phyloP scores from a whole-genome alignment of 2,888 invertebrate species.

The Andrena haemorrhoa region DNA sequence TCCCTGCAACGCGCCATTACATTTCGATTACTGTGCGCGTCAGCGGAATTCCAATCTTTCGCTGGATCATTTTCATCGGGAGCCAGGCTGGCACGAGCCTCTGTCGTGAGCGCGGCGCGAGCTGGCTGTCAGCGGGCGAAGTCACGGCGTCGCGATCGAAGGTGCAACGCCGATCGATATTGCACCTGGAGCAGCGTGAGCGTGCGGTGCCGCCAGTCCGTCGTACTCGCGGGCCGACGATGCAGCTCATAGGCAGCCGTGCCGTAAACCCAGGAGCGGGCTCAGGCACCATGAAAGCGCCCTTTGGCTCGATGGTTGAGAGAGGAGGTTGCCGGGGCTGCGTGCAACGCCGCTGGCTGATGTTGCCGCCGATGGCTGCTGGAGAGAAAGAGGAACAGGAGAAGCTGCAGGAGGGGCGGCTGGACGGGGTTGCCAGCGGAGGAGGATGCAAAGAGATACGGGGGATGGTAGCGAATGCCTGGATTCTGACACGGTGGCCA shows the following conservation, averaged over 20 bases:
- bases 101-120: neutral
- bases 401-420: conserved; percentile 33
- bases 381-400: conserved; percentile 32
- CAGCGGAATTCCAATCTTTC: conserved; percentile 8
- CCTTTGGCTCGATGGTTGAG: conserved; percentile 56
- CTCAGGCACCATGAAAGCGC: conserved; percentile 40
- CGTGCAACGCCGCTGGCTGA: conserved; percentile 37
- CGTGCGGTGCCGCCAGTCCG: conserved; percentile 38
- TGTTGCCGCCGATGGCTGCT: conserved; percentile 37
- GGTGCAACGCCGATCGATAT: conserved; percentile 60
- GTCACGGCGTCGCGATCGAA: conserved; percentile 50
- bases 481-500: conserved; percentile 73
- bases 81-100: conserved; percentile 1
- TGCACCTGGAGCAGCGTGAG: conserved; percentile 58
- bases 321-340: conserved; percentile 42
- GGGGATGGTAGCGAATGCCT: conserved; percentile 68
- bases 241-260: conserved; percentile 54
- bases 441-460: conserved; percentile 55
- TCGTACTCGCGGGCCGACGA: conserved; percentile 38
- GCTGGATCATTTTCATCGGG: conserved; percentile 20
- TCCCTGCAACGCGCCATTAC: conserved; percentile 5
- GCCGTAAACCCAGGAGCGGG: conserved; percentile 51
- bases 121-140: conserved; percentile 19
- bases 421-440: conserved; percentile 34
- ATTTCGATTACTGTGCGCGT: conserved; percentile 20